Percentiles rank a stretch among this genome's conserved stretches.
These are phyloP conservation scores for Aptenodytes patagonicus DNA, from an alignment of 2,113 vertebrate species.

Conservation along the genomic window DNA sequence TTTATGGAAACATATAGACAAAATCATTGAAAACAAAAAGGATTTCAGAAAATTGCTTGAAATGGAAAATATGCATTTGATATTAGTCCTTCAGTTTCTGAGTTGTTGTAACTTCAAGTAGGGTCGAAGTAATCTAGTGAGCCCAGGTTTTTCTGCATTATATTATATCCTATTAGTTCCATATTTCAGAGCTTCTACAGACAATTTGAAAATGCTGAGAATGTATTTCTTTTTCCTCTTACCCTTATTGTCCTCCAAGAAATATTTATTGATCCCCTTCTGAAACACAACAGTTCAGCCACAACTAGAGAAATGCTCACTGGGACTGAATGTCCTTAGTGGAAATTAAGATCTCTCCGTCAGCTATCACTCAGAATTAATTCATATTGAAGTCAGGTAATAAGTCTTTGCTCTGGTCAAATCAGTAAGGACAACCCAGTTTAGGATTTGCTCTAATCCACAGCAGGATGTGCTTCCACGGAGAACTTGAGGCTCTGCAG, in stretches of 20 bases:
- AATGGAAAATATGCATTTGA: not conserved
- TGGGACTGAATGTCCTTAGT: not conserved
- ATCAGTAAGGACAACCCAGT: not conserved
- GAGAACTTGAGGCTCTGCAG: not conserved
- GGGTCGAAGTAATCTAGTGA: not conserved
- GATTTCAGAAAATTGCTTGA: not conserved
- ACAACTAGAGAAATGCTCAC: not conserved
- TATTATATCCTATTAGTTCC: not conserved
- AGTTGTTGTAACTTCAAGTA: not conserved
- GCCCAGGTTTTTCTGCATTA: fast-evolving
- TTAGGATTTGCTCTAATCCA: not conserved
- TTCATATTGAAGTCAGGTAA: not conserved
- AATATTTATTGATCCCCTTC: not conserved
- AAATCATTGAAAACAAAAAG: not conserved
- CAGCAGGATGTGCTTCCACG: not conserved
- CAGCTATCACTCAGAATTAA: not conserved
- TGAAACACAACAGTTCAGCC: not conserved
- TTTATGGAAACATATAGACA: not conserved
- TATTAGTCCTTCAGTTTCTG: not conserved
- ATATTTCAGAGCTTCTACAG: not conserved
- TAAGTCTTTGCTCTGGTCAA: not conserved
- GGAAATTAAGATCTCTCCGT: not conserved
- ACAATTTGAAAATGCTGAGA: not conserved
- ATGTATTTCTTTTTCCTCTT: not conserved
- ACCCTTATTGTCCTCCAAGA: not conserved